These are phyloP conservation scores for Eurytoma adleriae DNA, from an alignment of 2,888 invertebrate species.

Conservation along the genomic window DNA sequence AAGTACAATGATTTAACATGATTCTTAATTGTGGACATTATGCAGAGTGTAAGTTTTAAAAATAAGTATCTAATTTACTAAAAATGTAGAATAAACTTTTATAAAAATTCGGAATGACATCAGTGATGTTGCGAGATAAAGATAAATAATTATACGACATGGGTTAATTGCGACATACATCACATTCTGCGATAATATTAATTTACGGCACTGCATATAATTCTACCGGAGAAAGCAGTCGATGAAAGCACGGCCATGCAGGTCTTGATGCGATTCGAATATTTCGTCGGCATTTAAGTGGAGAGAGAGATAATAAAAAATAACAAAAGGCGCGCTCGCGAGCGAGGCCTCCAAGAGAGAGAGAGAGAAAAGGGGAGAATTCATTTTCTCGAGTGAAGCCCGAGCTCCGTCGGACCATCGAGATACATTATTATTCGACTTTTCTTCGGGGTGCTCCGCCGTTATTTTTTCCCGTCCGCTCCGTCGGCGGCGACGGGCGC, in stretches of 20 bases:
- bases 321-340: constrained; percentile 38
- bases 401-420: constrained; percentile 27
- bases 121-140: no score
- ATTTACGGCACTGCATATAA: background rate
- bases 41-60: no score
- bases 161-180: no score
- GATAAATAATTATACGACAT: no score
- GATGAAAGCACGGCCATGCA: background rate
- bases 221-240: background rate
- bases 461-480: constrained; percentile 24
- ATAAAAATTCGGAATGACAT: no score
- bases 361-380: constrained; percentile 36
- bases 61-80: no score
- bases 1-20: no score
- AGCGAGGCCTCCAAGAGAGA: background rate
- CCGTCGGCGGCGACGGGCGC: constrained; percentile 37
- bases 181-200: no score
- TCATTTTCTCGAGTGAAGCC: constrained; percentile 56
- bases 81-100: no score
- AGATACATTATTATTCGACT: constrained; percentile 54
- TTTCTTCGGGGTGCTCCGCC: constrained; percentile 41
- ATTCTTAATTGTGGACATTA: no score
- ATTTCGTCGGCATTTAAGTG: constrained; percentile 55
- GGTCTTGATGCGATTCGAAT: constrained; percentile 37
- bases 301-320: constrained; percentile 45